A percentile compares a stretch with the other conserved stretches of the same genome.
Evolutionary conservation across 2,888 invertebrate genomes (phyloP).

Genomic region (Seira ritae): DNA sequence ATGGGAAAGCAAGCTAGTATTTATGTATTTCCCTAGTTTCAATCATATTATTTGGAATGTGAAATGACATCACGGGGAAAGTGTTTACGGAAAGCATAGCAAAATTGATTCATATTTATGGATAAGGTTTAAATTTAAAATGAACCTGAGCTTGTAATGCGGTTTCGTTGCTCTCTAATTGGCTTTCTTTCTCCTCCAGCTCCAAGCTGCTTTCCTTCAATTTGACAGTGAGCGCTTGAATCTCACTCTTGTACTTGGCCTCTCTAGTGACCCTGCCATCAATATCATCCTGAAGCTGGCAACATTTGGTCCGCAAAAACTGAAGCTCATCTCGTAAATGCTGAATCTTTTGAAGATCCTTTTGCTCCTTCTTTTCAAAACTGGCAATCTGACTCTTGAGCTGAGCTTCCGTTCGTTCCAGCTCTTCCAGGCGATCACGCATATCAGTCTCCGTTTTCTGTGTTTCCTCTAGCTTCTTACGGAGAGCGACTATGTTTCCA

Average conservation of each 20-base stretch:
- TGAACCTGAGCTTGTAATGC: constrained; percentile 68
- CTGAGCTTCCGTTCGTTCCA: constrained; percentile 80
- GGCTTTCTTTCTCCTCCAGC: constrained; percentile 71
- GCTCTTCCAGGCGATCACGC: constrained; percentile 80
- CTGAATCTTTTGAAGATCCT: constrained; percentile 67
- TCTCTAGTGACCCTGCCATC: constrained; percentile 62
- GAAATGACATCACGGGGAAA: too few relatives aligned
- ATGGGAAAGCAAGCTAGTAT: too few relatives aligned
- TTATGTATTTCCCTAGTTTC: too few relatives aligned
- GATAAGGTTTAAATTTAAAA: too few relatives aligned
- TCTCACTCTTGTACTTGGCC: constrained; percentile 70
- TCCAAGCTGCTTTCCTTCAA: constrained; percentile 67
- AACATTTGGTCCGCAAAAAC: constrained; percentile 70
- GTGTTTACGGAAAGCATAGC: too few relatives aligned
- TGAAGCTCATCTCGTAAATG: constrained; percentile 72
- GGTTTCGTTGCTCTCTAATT: constrained; percentile 68
- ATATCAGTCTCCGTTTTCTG: constrained; percentile 78
- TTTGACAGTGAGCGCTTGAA: constrained; percentile 66
- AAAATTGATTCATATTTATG: too few relatives aligned
- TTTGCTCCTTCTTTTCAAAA: constrained; percentile 66
- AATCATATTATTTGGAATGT: too few relatives aligned
- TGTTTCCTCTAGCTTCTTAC: constrained; percentile 68
- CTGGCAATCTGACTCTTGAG: constrained; percentile 59
- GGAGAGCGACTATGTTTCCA: constrained; percentile 58
- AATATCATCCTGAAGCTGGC: constrained; percentile 72